Conservation (phyloP, 2,888 invertebrate species). For the Caenorhabditis imperialis region DNA sequence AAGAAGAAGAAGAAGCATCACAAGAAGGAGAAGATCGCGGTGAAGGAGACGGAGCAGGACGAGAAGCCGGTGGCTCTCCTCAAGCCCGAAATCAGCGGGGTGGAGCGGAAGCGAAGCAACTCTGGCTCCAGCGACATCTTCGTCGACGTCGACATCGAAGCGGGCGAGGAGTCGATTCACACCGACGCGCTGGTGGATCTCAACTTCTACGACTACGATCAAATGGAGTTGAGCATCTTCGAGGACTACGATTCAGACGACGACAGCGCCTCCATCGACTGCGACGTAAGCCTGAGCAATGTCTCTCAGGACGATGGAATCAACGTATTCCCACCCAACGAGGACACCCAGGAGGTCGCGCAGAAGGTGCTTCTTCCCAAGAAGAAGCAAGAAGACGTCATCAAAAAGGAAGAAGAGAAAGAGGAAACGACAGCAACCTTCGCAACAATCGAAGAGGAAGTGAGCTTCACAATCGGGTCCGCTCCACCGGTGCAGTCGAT, state of each 20-base stretch:
- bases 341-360: slow-evolving; percentile 53
- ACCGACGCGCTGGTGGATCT: slow-evolving; percentile 68
- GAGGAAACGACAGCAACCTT: slow-evolving; percentile 13
- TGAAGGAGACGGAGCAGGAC: slow-evolving; percentile 49
- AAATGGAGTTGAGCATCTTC: slow-evolving; percentile 62
- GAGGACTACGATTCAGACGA: slow-evolving; percentile 61
- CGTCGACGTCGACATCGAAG: slow-evolving; percentile 67
- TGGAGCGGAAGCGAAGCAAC: slow-evolving; percentile 49
- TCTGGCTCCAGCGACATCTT: slow-evolving; percentile 62
- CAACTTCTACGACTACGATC: slow-evolving; percentile 66
- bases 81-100: slow-evolving; percentile 44
- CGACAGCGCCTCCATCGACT: slow-evolving; percentile 53
- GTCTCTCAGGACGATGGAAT: slow-evolving; percentile 60
- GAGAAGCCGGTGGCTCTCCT: slow-evolving; percentile 28
- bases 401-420: slow-evolving; percentile 20
- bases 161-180: slow-evolving; percentile 65
- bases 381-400: slow-evolving; percentile 22
- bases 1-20: slow-evolving; percentile 60
- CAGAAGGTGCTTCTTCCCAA: slow-evolving; percentile 42
- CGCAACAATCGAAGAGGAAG: slow-evolving; percentile 25
- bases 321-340: slow-evolving; percentile 52
- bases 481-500: slow-evolving; percentile 61
- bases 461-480: slow-evolving; percentile 25
- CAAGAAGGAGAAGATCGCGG: slow-evolving; percentile 52
- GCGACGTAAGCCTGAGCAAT: slow-evolving; percentile 64